Conservation (phyloP, 2,797 vertebrate species). For the Acrossocheilus wenchowensis region DNA sequence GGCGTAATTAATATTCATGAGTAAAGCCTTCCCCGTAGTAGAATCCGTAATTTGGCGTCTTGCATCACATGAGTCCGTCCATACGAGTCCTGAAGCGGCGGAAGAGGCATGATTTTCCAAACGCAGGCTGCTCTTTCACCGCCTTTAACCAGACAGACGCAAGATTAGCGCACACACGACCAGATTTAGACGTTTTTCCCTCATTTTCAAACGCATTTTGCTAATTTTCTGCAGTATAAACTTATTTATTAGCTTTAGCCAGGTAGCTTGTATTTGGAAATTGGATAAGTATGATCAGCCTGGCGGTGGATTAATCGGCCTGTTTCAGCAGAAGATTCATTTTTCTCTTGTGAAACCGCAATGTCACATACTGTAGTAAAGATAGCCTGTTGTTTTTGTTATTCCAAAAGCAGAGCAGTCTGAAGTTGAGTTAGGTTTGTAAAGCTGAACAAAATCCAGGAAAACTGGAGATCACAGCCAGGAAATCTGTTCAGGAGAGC, state of each 20-base stretch:
- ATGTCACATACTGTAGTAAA: slow-evolving; percentile 26
- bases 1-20: slow-evolving; percentile 32
- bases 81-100: slow-evolving; percentile 49
- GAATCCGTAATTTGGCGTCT: not conserved
- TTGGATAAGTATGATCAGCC: slow-evolving; percentile 1
- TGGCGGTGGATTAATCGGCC: slow-evolving; percentile 24
- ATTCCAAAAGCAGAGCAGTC: not conserved
- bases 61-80: slow-evolving; percentile 24
- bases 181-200: not conserved
- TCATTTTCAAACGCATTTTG: not conserved
- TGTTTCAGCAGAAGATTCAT: not conserved
- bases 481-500: slow-evolving; percentile 64
- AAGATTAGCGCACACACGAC: not conserved
- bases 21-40: slow-evolving; percentile 12
- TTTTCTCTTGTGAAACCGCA: not conserved
- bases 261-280: slow-evolving; percentile 9
- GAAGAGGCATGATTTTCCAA: slow-evolving; percentile 54
- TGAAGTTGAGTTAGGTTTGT: not conserved
- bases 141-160: slow-evolving; percentile 7
- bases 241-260: slow-evolving; percentile 38
- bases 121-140: slow-evolving; percentile 69
- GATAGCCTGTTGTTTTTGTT: not conserved
- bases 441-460: slow-evolving; percentile 5
- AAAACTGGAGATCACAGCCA: slow-evolving; percentile 1
- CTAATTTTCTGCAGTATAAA: not conserved